phyloP scores from a whole-genome alignment of 2,113 vertebrate species.

The Pseudorasbora parva region DNA sequence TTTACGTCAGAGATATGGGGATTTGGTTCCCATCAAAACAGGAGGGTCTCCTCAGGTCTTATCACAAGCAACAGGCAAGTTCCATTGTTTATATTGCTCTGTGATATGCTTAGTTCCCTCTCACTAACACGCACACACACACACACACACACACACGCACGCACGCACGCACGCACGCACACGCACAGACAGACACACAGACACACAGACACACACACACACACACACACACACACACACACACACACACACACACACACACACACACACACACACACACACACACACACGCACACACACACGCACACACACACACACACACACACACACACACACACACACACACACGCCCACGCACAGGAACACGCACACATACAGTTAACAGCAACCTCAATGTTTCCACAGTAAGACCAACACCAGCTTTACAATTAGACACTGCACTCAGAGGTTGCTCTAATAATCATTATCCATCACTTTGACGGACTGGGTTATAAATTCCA shows the following conservation, averaged over 20 bases:
- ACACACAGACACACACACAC: neutral
- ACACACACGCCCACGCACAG: neutral
- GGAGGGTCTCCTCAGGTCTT: neutral
- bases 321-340: too few relatives aligned
- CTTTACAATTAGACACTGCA: constrained; percentile 11
- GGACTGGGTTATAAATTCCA: constrained; percentile 23
- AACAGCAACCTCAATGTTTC: neutral
- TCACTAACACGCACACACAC: neutral
- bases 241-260: neutral
- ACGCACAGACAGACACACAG: too few relatives aligned
- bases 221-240: neutral
- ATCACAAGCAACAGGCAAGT: constrained; percentile 21
- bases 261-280: too few relatives aligned
- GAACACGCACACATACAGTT: too few relatives aligned
- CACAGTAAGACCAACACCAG: neutral
- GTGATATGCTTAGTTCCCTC: constrained; percentile 3
- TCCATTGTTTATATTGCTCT: constrained; percentile 30
- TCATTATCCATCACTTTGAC: constrained; percentile 6
- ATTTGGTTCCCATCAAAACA: constrained; percentile 31
- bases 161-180: neutral
- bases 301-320: too few relatives aligned
- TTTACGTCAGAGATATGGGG: neutral
- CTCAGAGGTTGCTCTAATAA: constrained; percentile 10
- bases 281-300: neutral
- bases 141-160: too few relatives aligned